Evolutionary conservation across 1,140 invertebrate species (phyloP).

Genomic region (Frieseomelitta varia): DNA sequence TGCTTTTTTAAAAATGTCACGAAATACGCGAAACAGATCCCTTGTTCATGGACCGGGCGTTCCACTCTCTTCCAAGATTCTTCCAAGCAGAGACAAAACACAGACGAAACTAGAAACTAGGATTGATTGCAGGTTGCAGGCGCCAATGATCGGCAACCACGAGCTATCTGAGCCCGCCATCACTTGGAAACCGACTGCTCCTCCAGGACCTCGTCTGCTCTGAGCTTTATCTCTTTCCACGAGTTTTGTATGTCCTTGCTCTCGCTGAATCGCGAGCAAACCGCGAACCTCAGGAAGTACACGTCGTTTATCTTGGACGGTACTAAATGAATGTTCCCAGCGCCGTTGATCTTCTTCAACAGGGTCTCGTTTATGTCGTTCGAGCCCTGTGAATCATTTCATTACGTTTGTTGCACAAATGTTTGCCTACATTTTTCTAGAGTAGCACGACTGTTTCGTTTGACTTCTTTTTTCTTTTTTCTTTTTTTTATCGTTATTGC

Average conservation of each 20-base stretch:
- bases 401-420: neutral
- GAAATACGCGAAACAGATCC: neutral
- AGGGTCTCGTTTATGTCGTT: constrained; percentile 93
- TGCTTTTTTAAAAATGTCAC: too few species aligned
- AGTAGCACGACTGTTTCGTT: too few species aligned
- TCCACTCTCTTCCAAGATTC: constrained; percentile 18
- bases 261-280: constrained; percentile 94
- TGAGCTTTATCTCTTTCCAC: constrained; percentile 91
- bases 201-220: constrained; percentile 86
- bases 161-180: constrained; percentile 79
- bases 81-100: constrained; percentile 1
- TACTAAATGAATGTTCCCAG: constrained; percentile 96
- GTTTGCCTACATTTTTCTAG: too few species aligned
- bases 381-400: constrained; percentile 80
- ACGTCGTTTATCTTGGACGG: constrained; percentile 92
- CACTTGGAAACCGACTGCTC: constrained; percentile 80
- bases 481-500: too few species aligned
- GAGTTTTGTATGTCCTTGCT: constrained; percentile 92
- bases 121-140: constrained; percentile 79
- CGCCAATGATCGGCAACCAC: constrained; percentile 73
- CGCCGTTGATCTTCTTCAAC: constrained; percentile 93
- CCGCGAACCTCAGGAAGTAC: constrained; percentile 94
- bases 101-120: constrained; percentile 57
- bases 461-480: neutral
- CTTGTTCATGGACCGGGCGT: neutral